Percentiles rank a stretch among this genome's conserved stretches.
Conservation (phyloP, 2,888 invertebrate species). For the Platycheirus rosarum region DNA sequence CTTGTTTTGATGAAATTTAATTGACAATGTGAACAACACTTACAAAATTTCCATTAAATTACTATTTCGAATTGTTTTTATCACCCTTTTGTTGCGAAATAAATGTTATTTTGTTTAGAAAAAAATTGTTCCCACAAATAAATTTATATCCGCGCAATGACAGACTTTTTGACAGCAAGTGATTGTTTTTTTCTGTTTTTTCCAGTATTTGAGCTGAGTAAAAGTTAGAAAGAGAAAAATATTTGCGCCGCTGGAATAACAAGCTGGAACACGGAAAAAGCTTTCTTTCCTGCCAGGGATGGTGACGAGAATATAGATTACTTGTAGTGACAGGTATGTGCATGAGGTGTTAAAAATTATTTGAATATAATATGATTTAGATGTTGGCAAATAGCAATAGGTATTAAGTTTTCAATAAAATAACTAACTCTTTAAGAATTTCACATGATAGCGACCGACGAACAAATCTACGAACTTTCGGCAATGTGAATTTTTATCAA, state of each 20-base stretch:
- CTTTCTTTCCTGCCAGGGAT: conserved; percentile 23
- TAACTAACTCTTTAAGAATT: too few species aligned
- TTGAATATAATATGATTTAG: too few species aligned
- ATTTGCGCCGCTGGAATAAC: conserved; percentile 19
- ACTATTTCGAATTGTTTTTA: neutral
- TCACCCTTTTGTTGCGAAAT: neutral
- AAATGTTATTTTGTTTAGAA: conserved; percentile 24
- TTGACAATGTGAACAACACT: neutral
- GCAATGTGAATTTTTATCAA: too few species aligned
- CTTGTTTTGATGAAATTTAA: conserved; percentile 19
- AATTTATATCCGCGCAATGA: conserved; percentile 14
- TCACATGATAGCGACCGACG: too few species aligned
- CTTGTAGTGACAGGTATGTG: conserved; percentile 10
- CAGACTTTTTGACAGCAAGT: conserved; percentile 66
- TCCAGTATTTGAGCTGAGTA: neutral
- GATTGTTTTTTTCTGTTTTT: conserved; percentile 36
- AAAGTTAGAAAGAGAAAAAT: conserved; percentile 38
- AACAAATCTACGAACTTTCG: too few species aligned
- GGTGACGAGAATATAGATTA: conserved; percentile 19
- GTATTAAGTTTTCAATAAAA: too few species aligned
- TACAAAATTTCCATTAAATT: conserved; percentile 22
- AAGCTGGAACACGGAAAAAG: conserved; percentile 15
- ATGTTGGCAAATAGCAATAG: too few species aligned
- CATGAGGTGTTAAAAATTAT: neutral
- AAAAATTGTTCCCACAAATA: neutral